These are phyloP conservation scores for Agelas oroides DNA, from an alignment of 37 sponge, comb jelly and placozoan genomes.

Conservation along the genomic window DNA sequence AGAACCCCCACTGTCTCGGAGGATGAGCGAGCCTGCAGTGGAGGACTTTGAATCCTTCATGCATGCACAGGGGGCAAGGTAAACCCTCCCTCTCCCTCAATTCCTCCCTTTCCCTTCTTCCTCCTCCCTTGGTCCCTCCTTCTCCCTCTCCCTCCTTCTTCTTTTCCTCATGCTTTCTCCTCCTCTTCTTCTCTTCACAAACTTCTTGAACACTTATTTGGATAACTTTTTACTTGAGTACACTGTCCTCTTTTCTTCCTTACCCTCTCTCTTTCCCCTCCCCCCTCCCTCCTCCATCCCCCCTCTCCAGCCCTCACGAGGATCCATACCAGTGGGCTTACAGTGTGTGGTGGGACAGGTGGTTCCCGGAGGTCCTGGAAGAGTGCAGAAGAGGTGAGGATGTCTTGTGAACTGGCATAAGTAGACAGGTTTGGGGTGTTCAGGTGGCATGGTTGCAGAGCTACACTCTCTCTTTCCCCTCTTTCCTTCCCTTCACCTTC, in stretches of 20 bases:
- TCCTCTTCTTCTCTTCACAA: neutral
- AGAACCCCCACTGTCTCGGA: slow-evolving; percentile 42
- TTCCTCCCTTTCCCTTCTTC: neutral
- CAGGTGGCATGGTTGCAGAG: neutral
- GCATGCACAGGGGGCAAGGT: slow-evolving; percentile 61
- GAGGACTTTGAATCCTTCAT: slow-evolving; percentile 31
- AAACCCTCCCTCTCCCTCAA: neutral
- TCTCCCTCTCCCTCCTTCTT: too few species aligned
- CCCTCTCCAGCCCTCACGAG: neutral
- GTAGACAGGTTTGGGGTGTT: neutral
- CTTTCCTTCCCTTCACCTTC: too few species aligned
- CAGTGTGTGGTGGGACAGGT: slow-evolving; percentile 73
- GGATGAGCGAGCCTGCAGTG: slow-evolving; percentile 51
- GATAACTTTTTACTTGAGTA: too few species aligned
- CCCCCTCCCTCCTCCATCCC: too few species aligned
- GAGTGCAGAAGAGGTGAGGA: slow-evolving; percentile 56
- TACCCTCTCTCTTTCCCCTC: neutral
- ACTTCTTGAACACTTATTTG: too few species aligned
- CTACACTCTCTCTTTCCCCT: too few species aligned
- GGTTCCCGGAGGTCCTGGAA: slow-evolving; percentile 81
- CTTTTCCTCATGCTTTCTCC: neutral
- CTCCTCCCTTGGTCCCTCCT: neutral
- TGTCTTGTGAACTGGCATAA: too few species aligned
- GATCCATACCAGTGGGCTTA: slow-evolving; percentile 57
- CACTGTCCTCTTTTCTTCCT: neutral